phyloP scores from a whole-genome alignment of 2,113 vertebrate species.

The Taxidea taxus region DNA sequence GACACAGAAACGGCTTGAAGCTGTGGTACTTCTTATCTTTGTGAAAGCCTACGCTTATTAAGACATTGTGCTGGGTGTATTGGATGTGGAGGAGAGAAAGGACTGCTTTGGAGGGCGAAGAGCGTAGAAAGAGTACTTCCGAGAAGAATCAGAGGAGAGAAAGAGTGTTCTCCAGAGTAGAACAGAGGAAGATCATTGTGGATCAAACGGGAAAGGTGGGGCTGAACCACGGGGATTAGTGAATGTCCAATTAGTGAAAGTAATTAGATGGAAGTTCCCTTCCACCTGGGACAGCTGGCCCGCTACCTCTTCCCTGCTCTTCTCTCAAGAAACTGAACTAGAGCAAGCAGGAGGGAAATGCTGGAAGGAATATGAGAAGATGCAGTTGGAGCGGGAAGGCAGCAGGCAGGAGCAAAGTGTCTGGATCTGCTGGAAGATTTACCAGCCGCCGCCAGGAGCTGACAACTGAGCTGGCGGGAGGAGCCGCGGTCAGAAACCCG shows the following conservation, averaged over 20 bases:
- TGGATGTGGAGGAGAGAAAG: background rate
- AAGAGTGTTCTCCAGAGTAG: background rate
- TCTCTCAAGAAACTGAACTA: background rate
- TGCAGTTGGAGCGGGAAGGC: background rate
- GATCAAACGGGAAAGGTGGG: background rate
- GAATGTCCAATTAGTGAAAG: background rate
- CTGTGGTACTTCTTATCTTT: background rate
- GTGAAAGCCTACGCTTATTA: background rate
- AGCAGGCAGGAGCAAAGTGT: background rate
- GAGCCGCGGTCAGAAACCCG: background rate
- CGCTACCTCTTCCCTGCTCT: background rate
- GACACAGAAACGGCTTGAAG: background rate
- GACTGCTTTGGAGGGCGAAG: background rate
- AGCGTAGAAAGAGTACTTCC: background rate
- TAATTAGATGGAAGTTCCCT: background rate
- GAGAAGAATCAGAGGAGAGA: background rate
- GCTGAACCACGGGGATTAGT: background rate
- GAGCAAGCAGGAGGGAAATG: background rate
- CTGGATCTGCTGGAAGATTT: background rate
- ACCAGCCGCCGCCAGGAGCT: background rate
- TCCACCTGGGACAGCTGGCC: background rate
- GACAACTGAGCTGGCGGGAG: background rate
- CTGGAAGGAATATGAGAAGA: background rate
- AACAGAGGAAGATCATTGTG: background rate
- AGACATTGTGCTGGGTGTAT: background rate